Evolutionary conservation across 2,113 vertebrate species (phyloP), one percentile per base, ranked within the genome.

Genomic region (Dromas ardeola): DNA sequence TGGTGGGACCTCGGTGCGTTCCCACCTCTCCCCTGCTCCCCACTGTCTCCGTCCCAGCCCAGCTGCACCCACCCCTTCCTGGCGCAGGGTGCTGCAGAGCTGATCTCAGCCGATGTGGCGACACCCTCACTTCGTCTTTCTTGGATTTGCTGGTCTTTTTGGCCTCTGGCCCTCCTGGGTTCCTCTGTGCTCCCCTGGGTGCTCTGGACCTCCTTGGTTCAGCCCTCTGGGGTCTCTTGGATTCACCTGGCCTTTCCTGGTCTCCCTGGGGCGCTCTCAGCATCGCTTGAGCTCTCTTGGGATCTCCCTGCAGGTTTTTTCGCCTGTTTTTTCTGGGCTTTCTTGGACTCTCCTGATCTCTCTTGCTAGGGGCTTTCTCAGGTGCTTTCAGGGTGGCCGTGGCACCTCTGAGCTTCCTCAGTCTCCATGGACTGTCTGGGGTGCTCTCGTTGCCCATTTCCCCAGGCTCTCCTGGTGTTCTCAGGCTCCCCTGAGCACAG

Each of bases 21-120:
- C 45, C 55, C 36, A 11, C 14, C 43, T 17, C 38, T 9, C 34
- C 26, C 49, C 49, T 38, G 70, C 11, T 21, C 49, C 38, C 38
- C 2, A 2, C 12, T 1, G 1, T 2, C 1, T 16, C 55, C 15
- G 8, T 1, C 32, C 38, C 10, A 10, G 16, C 25, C 55, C 4
- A 1, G 53, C 63, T 17, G 34, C 21, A 11, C 38, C 19, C 62
- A 0, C 6, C 10, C 30, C 72, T 34, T 13, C 43, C 63, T 55
- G 47, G 47, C 5, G 1, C 47, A 13, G 14, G 73, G 8, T 36
- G 63, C 62, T 52, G 63, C 84, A 32, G 53, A 5, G 17, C 53
- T 26, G 38, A 20, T 17, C 9, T 7, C 45, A 18, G 32, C 45
- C 6, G 0, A 9, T 9, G 21, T 2, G 6, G 26, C 25, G 43